Conservation (phyloP, 2,797 vertebrate species). For the Xyrichtys novacula region DNA sequence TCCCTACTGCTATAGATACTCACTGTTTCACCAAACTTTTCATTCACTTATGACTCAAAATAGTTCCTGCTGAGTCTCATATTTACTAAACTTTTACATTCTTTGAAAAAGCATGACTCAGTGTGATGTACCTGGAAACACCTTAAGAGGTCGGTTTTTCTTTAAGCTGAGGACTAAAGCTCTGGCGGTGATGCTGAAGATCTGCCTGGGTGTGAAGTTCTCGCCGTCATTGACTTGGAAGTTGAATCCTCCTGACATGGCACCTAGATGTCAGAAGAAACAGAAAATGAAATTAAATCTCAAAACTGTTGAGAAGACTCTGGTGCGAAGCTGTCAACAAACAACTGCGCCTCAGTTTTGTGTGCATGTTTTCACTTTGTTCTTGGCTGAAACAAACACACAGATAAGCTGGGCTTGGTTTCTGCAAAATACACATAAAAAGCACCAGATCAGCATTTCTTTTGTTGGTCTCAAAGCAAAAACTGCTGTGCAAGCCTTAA, state of each 20-base stretch:
- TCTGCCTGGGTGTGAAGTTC: slow-evolving; percentile 90
- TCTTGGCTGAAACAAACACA: background rate
- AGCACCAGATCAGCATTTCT: slow-evolving; percentile 8
- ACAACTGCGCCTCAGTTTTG: background rate
- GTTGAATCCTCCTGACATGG: slow-evolving; percentile 92
- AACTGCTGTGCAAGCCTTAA: slow-evolving; percentile 4
- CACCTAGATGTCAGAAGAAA: slow-evolving; percentile 75
- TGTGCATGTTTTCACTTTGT: slow-evolving; percentile 15
- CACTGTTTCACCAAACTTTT: background rate
- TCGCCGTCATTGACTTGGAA: slow-evolving; percentile 94
- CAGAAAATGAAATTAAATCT: background rate
- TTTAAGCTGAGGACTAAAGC: slow-evolving; percentile 86
- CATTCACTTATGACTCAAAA: background rate
- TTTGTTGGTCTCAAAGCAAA: background rate
- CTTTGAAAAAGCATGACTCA: background rate
- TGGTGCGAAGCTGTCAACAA: background rate
- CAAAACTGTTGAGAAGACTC: background rate
- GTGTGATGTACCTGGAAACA: slow-evolving; percentile 85
- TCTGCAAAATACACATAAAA: slow-evolving; percentile 27
- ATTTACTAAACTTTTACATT: background rate
- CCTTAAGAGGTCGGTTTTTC: slow-evolving; percentile 85
- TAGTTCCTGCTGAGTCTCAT: background rate
- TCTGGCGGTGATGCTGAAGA: slow-evolving; percentile 91
- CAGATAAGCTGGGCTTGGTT: background rate
- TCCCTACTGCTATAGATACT: background rate